A percentile compares a stretch with the other conserved stretches of the same genome.
Conservation (phyloP, 2,888 invertebrate genomes). For the Acanthopleura granulata region DNA sequence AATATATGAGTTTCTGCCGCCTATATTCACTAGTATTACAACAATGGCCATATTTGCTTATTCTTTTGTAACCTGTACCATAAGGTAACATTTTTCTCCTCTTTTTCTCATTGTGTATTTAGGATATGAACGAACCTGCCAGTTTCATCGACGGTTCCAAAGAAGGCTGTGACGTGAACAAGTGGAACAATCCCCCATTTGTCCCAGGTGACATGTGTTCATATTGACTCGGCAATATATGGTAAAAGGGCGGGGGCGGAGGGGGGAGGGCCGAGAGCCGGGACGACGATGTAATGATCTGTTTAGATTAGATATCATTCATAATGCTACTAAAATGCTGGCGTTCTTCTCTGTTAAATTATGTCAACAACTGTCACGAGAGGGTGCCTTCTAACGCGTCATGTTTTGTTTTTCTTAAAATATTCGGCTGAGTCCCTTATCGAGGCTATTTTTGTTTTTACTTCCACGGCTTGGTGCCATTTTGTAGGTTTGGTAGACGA, state of each 20-base stretch:
- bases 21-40: no score
- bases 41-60: no score
- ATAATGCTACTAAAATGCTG: no score
- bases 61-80: no score
- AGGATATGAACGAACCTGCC: constrained; percentile 57
- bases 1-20: no score
- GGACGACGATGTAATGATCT: no score
- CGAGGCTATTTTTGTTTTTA: no score
- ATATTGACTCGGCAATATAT: neutral
- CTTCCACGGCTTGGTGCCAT: neutral
- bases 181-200: constrained; percentile 63
- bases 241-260: no score
- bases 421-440: neutral
- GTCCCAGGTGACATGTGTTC: constrained; percentile 46
- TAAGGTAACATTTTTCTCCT: neutral
- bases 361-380: no score
- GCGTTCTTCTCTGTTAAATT: no score
- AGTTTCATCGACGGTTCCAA: constrained; percentile 45
- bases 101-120: constrained; percentile 2
- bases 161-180: constrained; percentile 49
- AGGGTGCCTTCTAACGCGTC: constrained; percentile 15
- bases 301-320: no score
- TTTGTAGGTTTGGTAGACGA: neutral
- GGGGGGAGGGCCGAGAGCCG: no score
- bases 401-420: neutral